These are phyloP conservation scores for Myripristis murdjan DNA, from an alignment of 2,797 vertebrate species.

Conservation along the genomic window DNA sequence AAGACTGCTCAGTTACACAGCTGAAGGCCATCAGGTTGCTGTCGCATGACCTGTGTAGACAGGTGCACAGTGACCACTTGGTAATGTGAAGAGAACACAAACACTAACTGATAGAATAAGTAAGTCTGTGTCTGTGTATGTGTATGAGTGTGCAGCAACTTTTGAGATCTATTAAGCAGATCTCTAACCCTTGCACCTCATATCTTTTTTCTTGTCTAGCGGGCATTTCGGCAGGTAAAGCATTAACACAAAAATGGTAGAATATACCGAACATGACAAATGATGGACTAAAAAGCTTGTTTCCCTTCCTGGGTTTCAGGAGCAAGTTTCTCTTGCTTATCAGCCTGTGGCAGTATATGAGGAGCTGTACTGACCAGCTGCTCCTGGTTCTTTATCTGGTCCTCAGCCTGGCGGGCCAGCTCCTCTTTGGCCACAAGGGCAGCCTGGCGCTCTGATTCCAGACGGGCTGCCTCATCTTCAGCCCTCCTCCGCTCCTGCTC, in stretches of 20 bases:
- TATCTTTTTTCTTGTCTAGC: background rate
- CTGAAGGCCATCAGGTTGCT: too few species aligned
- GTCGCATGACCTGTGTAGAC: too few species aligned
- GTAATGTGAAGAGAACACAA: too few species aligned
- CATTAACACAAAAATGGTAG: background rate
- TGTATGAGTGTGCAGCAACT: too few species aligned
- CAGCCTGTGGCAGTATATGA: background rate
- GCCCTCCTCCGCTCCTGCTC: constrained; percentile 91
- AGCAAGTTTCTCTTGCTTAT: too few species aligned
- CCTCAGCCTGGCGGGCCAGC: constrained; percentile 88
- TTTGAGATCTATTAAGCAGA: too few species aligned
- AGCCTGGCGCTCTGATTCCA: constrained; percentile 91
- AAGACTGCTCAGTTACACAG: too few species aligned
- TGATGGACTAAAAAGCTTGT: background rate
- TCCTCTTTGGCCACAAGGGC: constrained; percentile 94
- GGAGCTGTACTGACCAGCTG: constrained; percentile 89
- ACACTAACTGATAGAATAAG: too few species aligned
- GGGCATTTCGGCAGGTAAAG: background rate
- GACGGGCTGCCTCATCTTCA: constrained; percentile 89
- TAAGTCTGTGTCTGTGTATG: too few species aligned
- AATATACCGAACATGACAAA: background rate
- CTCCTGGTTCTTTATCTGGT: constrained; percentile 93
- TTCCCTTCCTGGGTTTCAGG: background rate
- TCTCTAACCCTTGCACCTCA: too few species aligned
- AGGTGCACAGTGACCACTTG: too few species aligned